A percentile compares a stretch with the other conserved stretches of the same genome.
Evolutionary conservation across 1,140 invertebrate genomes (phyloP).

Genomic region (Copidosoma floridanum): DNA sequence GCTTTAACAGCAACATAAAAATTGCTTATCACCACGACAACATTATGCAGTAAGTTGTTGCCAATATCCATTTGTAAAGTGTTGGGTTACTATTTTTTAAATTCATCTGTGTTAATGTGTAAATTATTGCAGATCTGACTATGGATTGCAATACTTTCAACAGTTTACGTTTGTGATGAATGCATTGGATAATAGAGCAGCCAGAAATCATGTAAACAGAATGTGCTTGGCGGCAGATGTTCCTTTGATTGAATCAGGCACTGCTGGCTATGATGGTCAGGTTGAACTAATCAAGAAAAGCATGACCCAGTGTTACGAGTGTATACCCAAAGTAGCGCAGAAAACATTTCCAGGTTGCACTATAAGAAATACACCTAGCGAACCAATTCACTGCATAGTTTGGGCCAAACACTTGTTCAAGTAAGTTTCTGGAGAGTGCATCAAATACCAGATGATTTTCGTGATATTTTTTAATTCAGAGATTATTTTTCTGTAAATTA

Average conservation of each 20-base stretch:
- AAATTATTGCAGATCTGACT: constrained; percentile 62
- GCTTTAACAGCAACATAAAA: constrained; percentile 84
- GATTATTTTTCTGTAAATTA: too few relatives aligned
- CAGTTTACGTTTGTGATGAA: constrained; percentile 93
- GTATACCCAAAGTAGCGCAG: constrained; percentile 85
- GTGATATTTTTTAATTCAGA: too few relatives aligned
- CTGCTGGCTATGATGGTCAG: constrained; percentile 94
- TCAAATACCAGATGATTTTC: too few relatives aligned
- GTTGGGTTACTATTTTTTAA: constrained; percentile 1
- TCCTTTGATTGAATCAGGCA: constrained; percentile 94
- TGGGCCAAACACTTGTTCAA: constrained; percentile 99
- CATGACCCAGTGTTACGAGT: constrained; percentile 95
- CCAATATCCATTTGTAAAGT: background rate
- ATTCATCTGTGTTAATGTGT: too few relatives aligned
- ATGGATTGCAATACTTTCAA: constrained; percentile 89
- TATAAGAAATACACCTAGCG: constrained; percentile 98
- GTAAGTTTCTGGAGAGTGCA: too few relatives aligned
- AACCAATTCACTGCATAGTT: constrained; percentile 98
- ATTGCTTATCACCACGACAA: constrained; percentile 91
- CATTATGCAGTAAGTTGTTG: constrained; percentile 76
- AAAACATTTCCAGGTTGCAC: constrained; percentile 97
- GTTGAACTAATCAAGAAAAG: constrained; percentile 87
- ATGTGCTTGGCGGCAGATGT: constrained; percentile 95
- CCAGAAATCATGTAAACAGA: constrained; percentile 97
- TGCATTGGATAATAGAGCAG: constrained; percentile 94